Evolutionary conservation across 2,888 invertebrate genomes (phyloP).

Genomic region (Lumbricus terrestris): DNA sequence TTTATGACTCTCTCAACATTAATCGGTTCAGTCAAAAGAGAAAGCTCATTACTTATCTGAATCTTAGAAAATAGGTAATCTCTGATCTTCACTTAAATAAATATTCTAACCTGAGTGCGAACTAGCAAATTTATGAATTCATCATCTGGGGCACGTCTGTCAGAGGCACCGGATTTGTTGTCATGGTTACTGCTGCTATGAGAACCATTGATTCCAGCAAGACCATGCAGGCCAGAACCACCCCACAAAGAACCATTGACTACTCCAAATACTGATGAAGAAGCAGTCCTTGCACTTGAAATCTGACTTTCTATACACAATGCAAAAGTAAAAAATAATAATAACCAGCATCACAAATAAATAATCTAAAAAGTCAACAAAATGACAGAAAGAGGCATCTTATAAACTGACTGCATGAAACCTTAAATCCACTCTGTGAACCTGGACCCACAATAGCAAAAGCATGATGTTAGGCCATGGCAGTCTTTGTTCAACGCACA

Average conservation of each 20-base stretch:
- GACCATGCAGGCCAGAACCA: background rate
- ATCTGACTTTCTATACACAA: background rate
- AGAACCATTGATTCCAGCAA: background rate
- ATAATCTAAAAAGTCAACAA: no score
- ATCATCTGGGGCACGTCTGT: background rate
- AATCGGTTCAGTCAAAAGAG: background rate
- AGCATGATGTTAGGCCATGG: no score
- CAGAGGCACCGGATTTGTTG: background rate
- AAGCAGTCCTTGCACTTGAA: background rate
- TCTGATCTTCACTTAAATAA: background rate
- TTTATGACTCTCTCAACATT: background rate
- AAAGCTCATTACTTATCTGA: no score
- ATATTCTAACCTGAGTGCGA: background rate
- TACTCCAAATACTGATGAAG: background rate
- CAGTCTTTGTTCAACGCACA: no score
- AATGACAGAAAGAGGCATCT: no score
- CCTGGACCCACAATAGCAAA: no score
- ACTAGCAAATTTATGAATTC: slow-evolving; percentile 3
- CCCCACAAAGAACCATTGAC: background rate
- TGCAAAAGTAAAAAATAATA: background rate
- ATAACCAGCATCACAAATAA: background rate
- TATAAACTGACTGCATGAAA: no score
- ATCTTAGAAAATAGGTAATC: background rate
- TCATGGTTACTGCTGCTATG: background rate
- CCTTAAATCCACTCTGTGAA: no score